Percentiles rank a stretch among this genome's conserved stretches.
Conservation (phyloP, 2,113 vertebrate species). For the Sylvilagus bachmani region DNA sequence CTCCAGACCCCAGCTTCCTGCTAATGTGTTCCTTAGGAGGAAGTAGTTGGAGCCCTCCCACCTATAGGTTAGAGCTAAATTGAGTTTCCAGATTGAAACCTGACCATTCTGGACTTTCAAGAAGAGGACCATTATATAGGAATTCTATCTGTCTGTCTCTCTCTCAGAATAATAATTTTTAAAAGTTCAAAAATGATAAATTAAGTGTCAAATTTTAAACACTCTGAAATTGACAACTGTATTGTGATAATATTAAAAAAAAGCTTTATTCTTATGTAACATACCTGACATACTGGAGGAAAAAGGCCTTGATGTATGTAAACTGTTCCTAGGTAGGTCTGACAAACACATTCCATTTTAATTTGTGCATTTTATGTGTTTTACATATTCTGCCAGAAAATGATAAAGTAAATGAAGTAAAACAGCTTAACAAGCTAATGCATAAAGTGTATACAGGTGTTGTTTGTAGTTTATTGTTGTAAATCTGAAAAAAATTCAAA, state of each 20-base stretch:
- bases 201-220: not conserved
- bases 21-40: no score
- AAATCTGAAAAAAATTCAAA: not conserved
- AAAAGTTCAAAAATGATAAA: not conserved
- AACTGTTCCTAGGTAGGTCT: not conserved
- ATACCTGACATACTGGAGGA: not conserved
- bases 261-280: not conserved
- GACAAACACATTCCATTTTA: not conserved
- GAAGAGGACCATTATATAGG: no score
- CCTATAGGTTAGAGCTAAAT: no score
- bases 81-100: no score
- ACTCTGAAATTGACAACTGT: not conserved
- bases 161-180: no score
- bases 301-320: not conserved
- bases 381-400: not conserved
- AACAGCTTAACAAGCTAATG: not conserved
- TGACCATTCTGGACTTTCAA: no score
- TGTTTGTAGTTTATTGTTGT: not conserved
- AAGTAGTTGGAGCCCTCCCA: no score
- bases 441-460: not conserved
- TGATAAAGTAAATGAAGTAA: not conserved
- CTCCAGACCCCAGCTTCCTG: no score
- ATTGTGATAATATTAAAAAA: not conserved
- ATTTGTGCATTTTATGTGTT: not conserved
- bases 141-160: no score